Evolutionary conservation across 2,113 vertebrate species (phyloP).

Genomic region (Pelusios castaneus): DNA sequence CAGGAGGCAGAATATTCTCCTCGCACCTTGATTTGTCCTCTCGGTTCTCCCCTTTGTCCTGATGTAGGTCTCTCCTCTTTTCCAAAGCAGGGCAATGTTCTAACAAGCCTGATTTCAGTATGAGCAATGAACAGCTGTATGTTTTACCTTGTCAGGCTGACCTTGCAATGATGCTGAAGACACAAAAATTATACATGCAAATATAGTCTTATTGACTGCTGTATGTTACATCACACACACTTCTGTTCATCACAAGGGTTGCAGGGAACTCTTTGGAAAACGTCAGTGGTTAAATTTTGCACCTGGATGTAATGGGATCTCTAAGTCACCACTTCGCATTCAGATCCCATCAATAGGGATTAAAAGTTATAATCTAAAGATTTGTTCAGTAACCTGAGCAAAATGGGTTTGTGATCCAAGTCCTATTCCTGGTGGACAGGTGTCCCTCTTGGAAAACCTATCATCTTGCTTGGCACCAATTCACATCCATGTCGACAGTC

Average conservation of each 20-base stretch:
- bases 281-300: conserved; percentile 23
- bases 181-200: conserved; percentile 42
- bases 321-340: conserved; percentile 2
- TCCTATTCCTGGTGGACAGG: neutral
- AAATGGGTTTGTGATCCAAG: neutral
- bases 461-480: neutral
- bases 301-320: neutral
- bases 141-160: conserved; percentile 42
- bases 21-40: conserved; percentile 12
- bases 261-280: conserved; percentile 26
- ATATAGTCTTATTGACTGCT: conserved; percentile 28
- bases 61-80: conserved; percentile 26
- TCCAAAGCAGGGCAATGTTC: conserved; percentile 17
- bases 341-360: neutral
- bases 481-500: neutral
- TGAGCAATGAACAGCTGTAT: conserved; percentile 46
- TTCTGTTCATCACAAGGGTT: neutral
- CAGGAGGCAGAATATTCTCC: neutral
- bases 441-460: neutral
- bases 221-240: neutral
- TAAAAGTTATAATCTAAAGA: neutral
- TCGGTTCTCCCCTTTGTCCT: conserved; percentile 24
- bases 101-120: conserved; percentile 2
- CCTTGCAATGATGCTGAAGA: conserved; percentile 36
- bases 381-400: neutral